These are phyloP conservation scores for Gambelia wislizenii DNA, from an alignment of 2,797 vertebrate species.

Conservation along the genomic window DNA sequence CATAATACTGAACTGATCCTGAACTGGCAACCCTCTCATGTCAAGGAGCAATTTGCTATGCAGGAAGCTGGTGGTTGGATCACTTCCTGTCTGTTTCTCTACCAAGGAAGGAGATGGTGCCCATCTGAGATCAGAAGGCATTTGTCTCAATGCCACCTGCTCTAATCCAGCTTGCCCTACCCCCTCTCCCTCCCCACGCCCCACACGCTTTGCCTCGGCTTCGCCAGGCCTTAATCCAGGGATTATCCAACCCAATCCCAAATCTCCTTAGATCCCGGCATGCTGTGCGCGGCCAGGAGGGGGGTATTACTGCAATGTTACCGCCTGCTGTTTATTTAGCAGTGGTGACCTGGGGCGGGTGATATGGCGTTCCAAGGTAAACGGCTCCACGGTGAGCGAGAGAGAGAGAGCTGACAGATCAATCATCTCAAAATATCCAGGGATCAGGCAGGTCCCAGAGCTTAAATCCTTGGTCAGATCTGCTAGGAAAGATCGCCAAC, in stretches of 20 bases:
- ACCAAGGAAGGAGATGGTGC: neutral
- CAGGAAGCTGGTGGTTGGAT: neutral
- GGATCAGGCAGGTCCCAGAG: neutral
- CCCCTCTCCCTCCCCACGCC: neutral
- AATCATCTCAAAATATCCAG: neutral
- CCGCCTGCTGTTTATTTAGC: neutral
- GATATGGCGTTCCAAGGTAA: neutral
- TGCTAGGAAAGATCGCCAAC: neutral
- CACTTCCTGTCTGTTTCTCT: neutral
- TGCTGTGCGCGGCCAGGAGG: neutral
- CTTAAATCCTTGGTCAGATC: neutral
- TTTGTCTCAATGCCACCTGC: constrained; percentile 23
- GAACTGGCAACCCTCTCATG: no score
- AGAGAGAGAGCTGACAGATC: neutral
- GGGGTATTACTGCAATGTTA: neutral
- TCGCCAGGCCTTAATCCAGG: constrained; percentile 79
- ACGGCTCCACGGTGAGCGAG: neutral
- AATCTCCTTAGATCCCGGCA: constrained; percentile 57
- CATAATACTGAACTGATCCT: no score
- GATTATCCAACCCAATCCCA: constrained; percentile 88
- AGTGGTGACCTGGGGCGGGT: neutral
- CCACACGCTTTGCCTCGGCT: constrained; percentile 11
- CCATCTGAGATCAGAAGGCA: constrained; percentile 45
- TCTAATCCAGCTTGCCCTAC: constrained; percentile 38
- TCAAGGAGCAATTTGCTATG: no score